Evolutionary conservation across 2,113 vertebrate species (phyloP), one percentile per base, ranked within the genome.

Genomic region (Crypturellus undulatus): DNA sequence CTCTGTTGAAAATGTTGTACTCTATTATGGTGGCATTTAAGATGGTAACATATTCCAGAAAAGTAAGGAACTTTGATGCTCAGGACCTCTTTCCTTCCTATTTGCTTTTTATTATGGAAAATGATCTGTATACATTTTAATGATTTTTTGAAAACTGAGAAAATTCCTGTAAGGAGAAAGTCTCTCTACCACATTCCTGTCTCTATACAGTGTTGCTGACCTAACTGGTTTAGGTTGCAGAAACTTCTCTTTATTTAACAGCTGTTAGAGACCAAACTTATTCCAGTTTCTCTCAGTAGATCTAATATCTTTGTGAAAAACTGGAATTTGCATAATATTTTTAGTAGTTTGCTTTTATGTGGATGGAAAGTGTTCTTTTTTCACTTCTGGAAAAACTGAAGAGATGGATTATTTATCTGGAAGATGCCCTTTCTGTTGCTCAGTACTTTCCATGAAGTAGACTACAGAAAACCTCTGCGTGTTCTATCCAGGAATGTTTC

Each of bases 1-100:
- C 88, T 98, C 84, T 96, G 54, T 94, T 96, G 84, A 95, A 96
- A 94, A 86, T 96, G 94, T 97, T 96, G 93, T 92, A 43, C 76
- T 95, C 28, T 92, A 10, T 91, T 83, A 86, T 71, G 69, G 60
- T 92, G 82, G 21, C 63, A 45, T 73, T 72, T 82, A 45, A 95
- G 80, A 84, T 73, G 32, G 73, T 92, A 79, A 68, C 45, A 18
- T 64, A 40, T 87, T 75, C 36, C 60, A 87, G 79, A 51, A 80
- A 90, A 72, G 8, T 84, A 83, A 87, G 80, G 79, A 94, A 47
- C 24, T 54, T 54, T 45, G 45, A 12, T 79, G 21, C 62, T 91
- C 4, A 11, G 67, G 71, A 82, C 24, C 6, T 65, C 73, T 43
- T 82, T 60, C 4, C 51, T 63, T 79, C 83, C 51, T 45, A 20